A percentile compares a stretch with the other conserved stretches of the same genome.
These are phyloP conservation scores for Aphelenchoides bicaudatus DNA, from an alignment of 2,888 invertebrate species.

Conservation along the genomic window DNA sequence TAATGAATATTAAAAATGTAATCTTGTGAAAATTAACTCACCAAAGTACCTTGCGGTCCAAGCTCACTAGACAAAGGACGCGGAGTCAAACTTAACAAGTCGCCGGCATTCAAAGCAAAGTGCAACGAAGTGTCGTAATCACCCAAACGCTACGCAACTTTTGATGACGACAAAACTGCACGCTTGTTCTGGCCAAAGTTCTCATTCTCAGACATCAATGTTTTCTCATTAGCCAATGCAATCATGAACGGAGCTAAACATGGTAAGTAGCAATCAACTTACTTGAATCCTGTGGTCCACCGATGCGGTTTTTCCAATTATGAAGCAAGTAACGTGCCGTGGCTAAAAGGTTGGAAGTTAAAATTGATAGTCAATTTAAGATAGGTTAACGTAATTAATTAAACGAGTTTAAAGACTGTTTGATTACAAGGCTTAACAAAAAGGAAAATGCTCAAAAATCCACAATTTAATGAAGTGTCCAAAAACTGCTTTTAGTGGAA, in stretches of 20 bases:
- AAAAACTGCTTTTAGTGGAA: too few relatives aligned
- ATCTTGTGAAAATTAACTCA: conserved; percentile 12
- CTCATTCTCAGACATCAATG: conserved; percentile 37
- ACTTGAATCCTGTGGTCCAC: conserved; percentile 43
- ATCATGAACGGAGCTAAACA: conserved; percentile 43
- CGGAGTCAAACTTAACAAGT: conserved; percentile 88
- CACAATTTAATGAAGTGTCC: too few relatives aligned
- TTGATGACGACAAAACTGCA: conserved; percentile 94
- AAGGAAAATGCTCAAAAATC: too few relatives aligned
- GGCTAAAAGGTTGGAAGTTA: too few relatives aligned
- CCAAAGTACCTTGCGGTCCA: conserved; percentile 49
- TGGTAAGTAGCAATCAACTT: conserved; percentile 21
- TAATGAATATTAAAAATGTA: conserved; percentile 37
- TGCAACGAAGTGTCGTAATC: conserved; percentile 92
- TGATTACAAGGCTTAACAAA: too few relatives aligned
- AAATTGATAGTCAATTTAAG: too few relatives aligned
- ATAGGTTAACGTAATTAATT: too few relatives aligned
- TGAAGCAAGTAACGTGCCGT: conserved; percentile 39
- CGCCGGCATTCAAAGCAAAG: conserved; percentile 85
- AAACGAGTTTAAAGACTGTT: too few relatives aligned
- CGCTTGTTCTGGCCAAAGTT: conserved; percentile 80
- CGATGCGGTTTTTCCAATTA: conserved; percentile 39
- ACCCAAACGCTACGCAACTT: conserved; percentile 89
- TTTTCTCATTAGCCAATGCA: conserved; percentile 32
- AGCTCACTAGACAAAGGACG: conserved; percentile 72